phyloP scores from a whole-genome alignment of 1,140 invertebrate species.

The Drosophila pandora region DNA sequence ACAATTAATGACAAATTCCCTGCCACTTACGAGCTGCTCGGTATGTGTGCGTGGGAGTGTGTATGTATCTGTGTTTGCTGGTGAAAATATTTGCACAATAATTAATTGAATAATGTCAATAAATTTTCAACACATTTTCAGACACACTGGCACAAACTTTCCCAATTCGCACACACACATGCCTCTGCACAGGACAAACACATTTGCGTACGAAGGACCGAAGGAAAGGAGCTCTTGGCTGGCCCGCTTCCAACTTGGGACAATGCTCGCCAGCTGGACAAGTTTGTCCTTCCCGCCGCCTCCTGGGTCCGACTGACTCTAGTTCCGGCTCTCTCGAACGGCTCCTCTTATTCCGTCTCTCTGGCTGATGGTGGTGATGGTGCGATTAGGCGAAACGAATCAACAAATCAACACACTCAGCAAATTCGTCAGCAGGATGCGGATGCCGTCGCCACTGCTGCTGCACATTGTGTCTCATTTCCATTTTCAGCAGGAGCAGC shows the following conservation, averaged over 20 bases:
- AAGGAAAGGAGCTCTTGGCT: slow-evolving; percentile 22
- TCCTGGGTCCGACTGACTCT: slow-evolving; percentile 6
- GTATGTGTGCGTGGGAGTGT: slow-evolving; percentile 9
- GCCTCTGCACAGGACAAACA: slow-evolving; percentile 76
- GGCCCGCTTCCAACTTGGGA: slow-evolving; percentile 54
- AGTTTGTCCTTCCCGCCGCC: slow-evolving; percentile 57
- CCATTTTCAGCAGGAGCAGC: slow-evolving; percentile 63
- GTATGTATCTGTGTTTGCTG: slow-evolving; percentile 47
- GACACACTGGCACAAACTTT: slow-evolving; percentile 63
- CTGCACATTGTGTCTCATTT: slow-evolving; percentile 81
- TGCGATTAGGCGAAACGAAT: slow-evolving; percentile 84
- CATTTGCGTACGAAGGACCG: slow-evolving; percentile 69
- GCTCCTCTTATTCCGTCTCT: slow-evolving; percentile 28
- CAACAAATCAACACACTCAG: slow-evolving; percentile 84
- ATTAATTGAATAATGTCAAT: slow-evolving; percentile 84
- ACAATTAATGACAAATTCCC: slow-evolving; percentile 80
- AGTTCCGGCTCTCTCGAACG: slow-evolving; percentile 18
- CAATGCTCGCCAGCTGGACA: slow-evolving; percentile 71
- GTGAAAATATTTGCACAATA: slow-evolving; percentile 83
- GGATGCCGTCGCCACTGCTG: slow-evolving; percentile 55
- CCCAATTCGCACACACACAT: slow-evolving; percentile 49
- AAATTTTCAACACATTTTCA: slow-evolving; percentile 82
- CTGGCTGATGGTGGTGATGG: slow-evolving; percentile 61
- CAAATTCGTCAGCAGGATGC: slow-evolving; percentile 81
- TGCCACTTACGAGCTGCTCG: slow-evolving; percentile 66